phyloP scores from a whole-genome alignment of 1,140 invertebrate genomes.

The Amyelois transitella region DNA sequence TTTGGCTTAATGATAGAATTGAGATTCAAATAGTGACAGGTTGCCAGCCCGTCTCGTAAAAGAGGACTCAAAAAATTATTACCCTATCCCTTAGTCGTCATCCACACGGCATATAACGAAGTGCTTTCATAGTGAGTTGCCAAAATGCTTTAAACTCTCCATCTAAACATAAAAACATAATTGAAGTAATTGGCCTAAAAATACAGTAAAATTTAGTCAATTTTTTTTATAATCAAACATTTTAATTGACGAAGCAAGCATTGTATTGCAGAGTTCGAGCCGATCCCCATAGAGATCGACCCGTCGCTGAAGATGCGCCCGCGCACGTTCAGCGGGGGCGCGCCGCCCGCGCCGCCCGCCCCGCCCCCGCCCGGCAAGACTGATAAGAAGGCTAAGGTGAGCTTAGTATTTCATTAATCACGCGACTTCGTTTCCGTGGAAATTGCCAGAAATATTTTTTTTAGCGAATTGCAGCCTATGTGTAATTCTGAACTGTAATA shows the following conservation, averaged over 20 bases:
- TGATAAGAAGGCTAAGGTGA: constrained; percentile 6
- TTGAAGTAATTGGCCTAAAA: no score
- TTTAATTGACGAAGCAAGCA: not conserved
- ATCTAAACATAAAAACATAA: no score
- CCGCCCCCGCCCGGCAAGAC: constrained; percentile 8
- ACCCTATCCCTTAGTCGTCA: no score
- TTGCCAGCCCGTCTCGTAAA: no score
- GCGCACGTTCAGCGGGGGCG: constrained; percentile 12
- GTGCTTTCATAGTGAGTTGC: no score
- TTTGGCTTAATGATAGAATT: no score
- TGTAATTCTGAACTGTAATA: not conserved
- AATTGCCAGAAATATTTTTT: no score
- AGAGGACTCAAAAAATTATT: no score
- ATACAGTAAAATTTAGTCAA: no score
- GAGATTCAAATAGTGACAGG: no score
- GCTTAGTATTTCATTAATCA: not conserved
- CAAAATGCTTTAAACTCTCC: no score
- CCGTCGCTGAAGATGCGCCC: constrained; percentile 27
- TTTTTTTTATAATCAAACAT: constrained; percentile 1
- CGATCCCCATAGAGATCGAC: constrained; percentile 40
- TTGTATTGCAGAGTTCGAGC: constrained; percentile 34
- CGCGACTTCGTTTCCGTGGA: not conserved
- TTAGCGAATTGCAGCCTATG: not conserved
- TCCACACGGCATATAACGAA: no score
- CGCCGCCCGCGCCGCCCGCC: constrained; percentile 3